Evolutionary conservation across 2,888 invertebrate genomes (phyloP).

Genomic region (Nasonia oneida): DNA sequence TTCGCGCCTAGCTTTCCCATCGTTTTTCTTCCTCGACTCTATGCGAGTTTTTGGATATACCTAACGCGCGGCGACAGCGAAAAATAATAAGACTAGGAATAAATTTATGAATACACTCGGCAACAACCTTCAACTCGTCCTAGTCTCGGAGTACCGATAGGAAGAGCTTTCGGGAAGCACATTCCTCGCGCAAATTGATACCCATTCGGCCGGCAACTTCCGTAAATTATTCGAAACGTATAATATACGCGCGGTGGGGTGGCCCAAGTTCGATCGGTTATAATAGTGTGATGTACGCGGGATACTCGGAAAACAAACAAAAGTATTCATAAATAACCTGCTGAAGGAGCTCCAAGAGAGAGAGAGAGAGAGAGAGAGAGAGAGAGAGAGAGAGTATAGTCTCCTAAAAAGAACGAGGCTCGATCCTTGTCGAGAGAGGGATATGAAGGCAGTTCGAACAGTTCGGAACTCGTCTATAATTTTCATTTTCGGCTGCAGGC

Average conservation of each 20-base stretch:
- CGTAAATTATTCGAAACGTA: constrained; percentile 16
- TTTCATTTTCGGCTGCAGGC: constrained; percentile 72
- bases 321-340: constrained; percentile 48
- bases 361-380: constrained; percentile 45
- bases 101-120: too few relatives aligned
- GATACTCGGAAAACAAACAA: constrained; percentile 50
- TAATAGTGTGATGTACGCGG: background rate
- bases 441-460: constrained; percentile 12
- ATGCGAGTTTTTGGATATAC: too few relatives aligned
- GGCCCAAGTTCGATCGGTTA: constrained; percentile 30
- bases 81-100: too few relatives aligned
- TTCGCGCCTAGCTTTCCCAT: too few relatives aligned
- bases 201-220: constrained; percentile 12
- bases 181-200: constrained; percentile 7
- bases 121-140: background rate
- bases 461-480: constrained; percentile 68
- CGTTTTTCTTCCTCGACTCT: too few relatives aligned
- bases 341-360: constrained; percentile 39
- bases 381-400: constrained; percentile 38
- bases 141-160: background rate
- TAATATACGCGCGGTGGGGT: background rate
- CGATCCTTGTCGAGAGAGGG: background rate
- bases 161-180: background rate
- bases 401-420: background rate
- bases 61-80: too few relatives aligned